Conservation (phyloP, 2,797 vertebrate species). For the Argyrosomus regius region DNA sequence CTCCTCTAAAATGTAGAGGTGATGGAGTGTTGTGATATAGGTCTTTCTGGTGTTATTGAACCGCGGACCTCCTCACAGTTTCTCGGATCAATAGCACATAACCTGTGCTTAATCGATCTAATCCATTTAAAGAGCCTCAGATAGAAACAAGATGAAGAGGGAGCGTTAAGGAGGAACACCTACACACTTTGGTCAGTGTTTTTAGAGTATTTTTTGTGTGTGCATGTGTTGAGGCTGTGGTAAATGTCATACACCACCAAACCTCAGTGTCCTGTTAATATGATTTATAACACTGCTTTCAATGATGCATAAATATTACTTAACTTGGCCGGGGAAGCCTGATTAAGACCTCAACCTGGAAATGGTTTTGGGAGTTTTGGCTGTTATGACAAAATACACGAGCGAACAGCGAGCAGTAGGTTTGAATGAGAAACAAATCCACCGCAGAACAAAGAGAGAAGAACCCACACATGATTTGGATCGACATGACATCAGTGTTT, state of each 20-base stretch:
- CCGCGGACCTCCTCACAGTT: slow-evolving; percentile 4
- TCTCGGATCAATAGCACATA: slow-evolving; percentile 48
- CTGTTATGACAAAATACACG: not conserved
- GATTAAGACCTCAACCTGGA: slow-evolving; percentile 12
- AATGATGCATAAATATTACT: slow-evolving; percentile 7
- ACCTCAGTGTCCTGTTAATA: slow-evolving; percentile 25
- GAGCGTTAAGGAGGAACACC: not conserved
- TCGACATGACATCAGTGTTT: slow-evolving; percentile 52
- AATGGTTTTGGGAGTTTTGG: not conserved
- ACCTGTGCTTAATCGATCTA: slow-evolving; percentile 23
- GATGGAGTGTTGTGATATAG: slow-evolving; percentile 31
- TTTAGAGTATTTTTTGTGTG: not conserved
- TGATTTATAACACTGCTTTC: slow-evolving; percentile 12
- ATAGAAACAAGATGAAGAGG: not conserved
- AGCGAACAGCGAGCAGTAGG: not conserved
- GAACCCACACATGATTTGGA: slow-evolving; percentile 5
- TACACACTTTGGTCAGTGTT: not conserved
- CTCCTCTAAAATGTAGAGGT: not conserved
- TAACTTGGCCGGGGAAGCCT: slow-evolving; percentile 1
- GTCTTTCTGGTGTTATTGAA: slow-evolving; percentile 43
- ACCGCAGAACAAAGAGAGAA: slow-evolving; percentile 35
- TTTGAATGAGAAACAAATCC: slow-evolving; percentile 24
- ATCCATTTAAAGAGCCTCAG: slow-evolving; percentile 27
- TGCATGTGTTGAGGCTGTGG: not conserved
- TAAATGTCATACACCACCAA: slow-evolving; percentile 12